Evolutionary conservation across 2,888 invertebrate genomes (phyloP), one percentile per base, ranked within the genome.

Genomic region (Crematogaster levior): DNA sequence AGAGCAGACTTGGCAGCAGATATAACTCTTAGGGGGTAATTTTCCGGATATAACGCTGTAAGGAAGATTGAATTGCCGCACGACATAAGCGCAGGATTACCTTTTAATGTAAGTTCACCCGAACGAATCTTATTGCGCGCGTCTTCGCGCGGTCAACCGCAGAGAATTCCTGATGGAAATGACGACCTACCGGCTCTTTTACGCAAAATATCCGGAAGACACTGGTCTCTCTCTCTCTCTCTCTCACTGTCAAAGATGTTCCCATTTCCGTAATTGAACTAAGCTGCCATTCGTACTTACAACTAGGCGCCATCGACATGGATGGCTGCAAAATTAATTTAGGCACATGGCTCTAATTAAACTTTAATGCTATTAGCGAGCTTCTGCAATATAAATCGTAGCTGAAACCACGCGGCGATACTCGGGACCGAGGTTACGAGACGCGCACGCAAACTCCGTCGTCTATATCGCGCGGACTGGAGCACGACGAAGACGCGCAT

Each of bases 11-110:
- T 66, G 75, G 70, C 70, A 68, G 37, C 37, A 40, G 34, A 74
- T 75, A 53, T 75, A 75, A 75, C 70, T 75, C 75, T 68, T 68
- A 37, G 27, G 37, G 37, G 70, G 51, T 75, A 75, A 75, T 75
- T 75, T 75, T 75, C 68, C 51, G 70, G 75, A 75, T 68, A 27
- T 75, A 68, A 75, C 37, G 40, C 40, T 40, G 40, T 75, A 75
- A 75, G 37, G 70, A 53, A 68, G 51, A 75, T 75, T 75, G 75
- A 75, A 75, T 68, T 75, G 68, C 68, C 37, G 40, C 27, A 15
- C 30, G 27, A 9, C 18, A 27, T 75, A 75, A 75, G 27, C 37
- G 68, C 37, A 18, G 51, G n/a, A 68, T 68, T 75, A 51, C 24
- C 27, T 56, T n/a, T 75, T 37, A 75, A 74, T 51, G 75, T 37